Evolutionary conservation across 2,888 invertebrate genomes (phyloP).

Genomic region (Tridacna gigas): DNA sequence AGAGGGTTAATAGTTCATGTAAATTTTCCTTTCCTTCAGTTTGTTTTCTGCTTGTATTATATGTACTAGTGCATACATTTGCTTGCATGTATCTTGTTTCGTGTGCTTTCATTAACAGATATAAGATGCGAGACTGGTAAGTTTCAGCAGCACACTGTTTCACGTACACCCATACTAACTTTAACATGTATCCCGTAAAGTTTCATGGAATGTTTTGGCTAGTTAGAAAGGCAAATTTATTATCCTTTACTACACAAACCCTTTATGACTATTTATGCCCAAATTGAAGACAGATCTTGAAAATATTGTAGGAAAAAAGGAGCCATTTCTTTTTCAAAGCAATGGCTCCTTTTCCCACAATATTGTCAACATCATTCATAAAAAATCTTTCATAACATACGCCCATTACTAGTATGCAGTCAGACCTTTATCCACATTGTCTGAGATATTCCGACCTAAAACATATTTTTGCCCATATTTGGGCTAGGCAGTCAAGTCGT

Average conservation of each 20-base stretch:
- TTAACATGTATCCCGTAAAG: background rate
- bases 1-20: too few species aligned
- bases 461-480: too few species aligned
- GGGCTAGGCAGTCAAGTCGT: too few species aligned
- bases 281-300: background rate
- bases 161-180: background rate
- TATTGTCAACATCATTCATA: background rate
- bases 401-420: too few species aligned
- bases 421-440: too few species aligned
- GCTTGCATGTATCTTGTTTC: background rate
- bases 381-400: background rate
- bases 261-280: background rate
- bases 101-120: background rate
- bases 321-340: background rate
- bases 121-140: background rate
- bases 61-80: background rate
- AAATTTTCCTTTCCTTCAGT: background rate
- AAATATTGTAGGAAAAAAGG: background rate
- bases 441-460: too few species aligned
- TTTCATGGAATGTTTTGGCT: too few species aligned
- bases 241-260: too few species aligned
- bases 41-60: background rate
- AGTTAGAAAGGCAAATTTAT: too few species aligned
- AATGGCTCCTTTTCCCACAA: slow-evolving; percentile 4
- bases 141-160: background rate